These are phyloP conservation scores for Enteromius trimaculatus DNA, from an alignment of 2,797 vertebrate genomes.

Conservation along the genomic window DNA sequence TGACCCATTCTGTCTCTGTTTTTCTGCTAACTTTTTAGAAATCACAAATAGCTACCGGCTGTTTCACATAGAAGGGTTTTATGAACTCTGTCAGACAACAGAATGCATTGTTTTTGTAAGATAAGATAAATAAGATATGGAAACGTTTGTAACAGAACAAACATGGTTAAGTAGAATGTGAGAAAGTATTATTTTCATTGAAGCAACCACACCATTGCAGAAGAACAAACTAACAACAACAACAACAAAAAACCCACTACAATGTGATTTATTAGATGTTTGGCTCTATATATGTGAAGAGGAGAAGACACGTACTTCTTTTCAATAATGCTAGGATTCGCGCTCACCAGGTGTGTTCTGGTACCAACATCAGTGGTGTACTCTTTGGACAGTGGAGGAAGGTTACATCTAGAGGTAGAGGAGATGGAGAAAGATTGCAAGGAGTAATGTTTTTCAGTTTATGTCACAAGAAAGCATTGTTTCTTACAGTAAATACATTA, in stretches of 20 bases:
- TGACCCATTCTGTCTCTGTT: not conserved
- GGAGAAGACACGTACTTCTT: constrained; percentile 82
- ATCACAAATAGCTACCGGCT: not conserved
- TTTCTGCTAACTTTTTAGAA: not conserved
- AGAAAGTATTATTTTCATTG: not conserved
- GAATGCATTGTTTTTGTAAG: not conserved
- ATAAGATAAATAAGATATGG: not conserved
- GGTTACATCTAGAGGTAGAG: constrained; percentile 86
- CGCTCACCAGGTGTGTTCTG: constrained; percentile 92
- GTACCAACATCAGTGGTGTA: constrained; percentile 89
- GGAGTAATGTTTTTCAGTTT: not conserved
- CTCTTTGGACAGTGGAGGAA: constrained; percentile 89
- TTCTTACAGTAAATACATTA: not conserved
- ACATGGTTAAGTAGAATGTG: not conserved
- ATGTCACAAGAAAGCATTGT: not conserved
- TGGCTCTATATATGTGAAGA: not conserved
- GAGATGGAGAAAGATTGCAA: not conserved
- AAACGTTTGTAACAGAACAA: not conserved
- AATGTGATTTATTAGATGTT: not conserved
- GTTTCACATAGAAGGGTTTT: not conserved
- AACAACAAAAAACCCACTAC: too few species aligned
- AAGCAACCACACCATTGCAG: not conserved
- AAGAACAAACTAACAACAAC: not conserved
- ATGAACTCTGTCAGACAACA: not conserved
- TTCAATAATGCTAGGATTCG: constrained; percentile 97